These are phyloP conservation scores for Drosophila hawaiiensis DNA, from an alignment of 2,888 invertebrate species.

Conservation along the genomic window DNA sequence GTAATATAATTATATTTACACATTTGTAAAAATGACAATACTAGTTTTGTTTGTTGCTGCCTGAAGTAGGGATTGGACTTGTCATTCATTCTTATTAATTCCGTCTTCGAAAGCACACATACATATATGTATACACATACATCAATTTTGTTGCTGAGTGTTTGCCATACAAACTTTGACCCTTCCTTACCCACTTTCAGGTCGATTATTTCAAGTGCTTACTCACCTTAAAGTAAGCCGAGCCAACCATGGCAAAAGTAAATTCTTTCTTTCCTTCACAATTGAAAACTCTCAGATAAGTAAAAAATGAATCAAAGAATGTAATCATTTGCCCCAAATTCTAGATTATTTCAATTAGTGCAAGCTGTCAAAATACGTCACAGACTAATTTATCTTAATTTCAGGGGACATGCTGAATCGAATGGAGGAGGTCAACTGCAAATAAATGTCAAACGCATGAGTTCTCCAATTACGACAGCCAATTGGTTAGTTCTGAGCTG, in stretches of 20 bases:
- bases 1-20: not conserved
- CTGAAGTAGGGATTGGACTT: not conserved
- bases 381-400: conserved; percentile 7
- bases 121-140: not conserved
- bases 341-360: conserved; percentile 23
- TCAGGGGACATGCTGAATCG: not conserved
- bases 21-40: not conserved
- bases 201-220: not conserved
- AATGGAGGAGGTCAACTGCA: conserved; percentile 22
- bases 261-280: not conserved
- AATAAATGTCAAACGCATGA: conserved; percentile 33
- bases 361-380: conserved; percentile 8
- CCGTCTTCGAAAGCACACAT: not conserved
- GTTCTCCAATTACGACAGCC: conserved; percentile 23
- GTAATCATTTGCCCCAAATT: not conserved
- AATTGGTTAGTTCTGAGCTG: conserved; percentile 23
- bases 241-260: not conserved
- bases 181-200: not conserved
- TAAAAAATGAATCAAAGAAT: not conserved
- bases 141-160: not conserved
- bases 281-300: not conserved
- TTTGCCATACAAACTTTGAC: not conserved
- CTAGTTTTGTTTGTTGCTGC: not conserved
- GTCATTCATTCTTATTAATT: not conserved
- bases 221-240: not conserved